These are phyloP conservation scores for Aleiodes sp. DNA, from an alignment of 1,140 invertebrate species.

Conservation along the genomic window DNA sequence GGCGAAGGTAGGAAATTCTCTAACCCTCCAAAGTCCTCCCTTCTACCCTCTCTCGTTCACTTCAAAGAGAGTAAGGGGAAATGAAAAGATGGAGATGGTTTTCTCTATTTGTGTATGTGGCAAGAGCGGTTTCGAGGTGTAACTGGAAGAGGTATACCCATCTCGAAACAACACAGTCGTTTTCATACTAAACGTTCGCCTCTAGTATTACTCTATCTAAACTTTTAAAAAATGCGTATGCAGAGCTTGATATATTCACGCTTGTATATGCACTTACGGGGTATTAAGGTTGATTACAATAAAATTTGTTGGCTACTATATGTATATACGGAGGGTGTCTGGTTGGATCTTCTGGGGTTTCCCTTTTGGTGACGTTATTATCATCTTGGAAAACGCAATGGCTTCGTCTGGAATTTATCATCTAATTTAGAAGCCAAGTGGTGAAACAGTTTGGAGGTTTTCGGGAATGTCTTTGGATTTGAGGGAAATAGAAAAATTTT, in stretches of 20 bases:
- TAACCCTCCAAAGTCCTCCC: too few relatives aligned
- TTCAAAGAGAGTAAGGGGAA: neutral
- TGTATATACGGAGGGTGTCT: neutral
- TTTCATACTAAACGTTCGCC: too few relatives aligned
- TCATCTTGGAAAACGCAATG: neutral
- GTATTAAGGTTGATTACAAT: constrained; percentile 31
- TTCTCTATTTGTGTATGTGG: too few relatives aligned
- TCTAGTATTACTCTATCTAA: too few relatives aligned
- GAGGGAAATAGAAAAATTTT: neutral
- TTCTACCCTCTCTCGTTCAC: too few relatives aligned
- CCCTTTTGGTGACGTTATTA: neutral
- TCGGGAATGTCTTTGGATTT: too few relatives aligned
- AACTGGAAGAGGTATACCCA: too few relatives aligned
- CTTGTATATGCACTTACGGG: constrained; percentile 16
- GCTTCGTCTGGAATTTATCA: too few relatives aligned
- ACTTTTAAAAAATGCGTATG: constrained; percentile 20
- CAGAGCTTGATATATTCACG: constrained; percentile 24
- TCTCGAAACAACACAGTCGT: too few relatives aligned
- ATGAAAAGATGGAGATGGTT: neutral
- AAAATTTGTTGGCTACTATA: constrained; percentile 31
- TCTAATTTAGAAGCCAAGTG: too few relatives aligned
- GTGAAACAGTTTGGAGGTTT: too few relatives aligned
- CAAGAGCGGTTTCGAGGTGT: too few relatives aligned
- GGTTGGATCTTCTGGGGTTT: neutral
- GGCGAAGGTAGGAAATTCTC: neutral